Evolutionary conservation across 2,888 invertebrate species (phyloP), one percentile per base, ranked within the genome.

Genomic region (Archips crataeganus): DNA sequence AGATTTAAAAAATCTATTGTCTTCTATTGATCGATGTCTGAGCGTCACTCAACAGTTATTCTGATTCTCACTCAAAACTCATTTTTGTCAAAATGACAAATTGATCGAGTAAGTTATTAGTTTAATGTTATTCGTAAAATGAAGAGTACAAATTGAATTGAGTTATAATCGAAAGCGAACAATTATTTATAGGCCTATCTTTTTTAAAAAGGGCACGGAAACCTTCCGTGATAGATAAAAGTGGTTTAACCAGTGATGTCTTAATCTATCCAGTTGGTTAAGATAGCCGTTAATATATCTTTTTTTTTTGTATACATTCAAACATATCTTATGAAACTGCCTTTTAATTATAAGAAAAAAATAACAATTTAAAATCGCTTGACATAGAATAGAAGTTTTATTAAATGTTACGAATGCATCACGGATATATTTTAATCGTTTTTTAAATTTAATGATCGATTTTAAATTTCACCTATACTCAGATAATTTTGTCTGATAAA

Each of bases 381-480:
- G 74, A 74, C 74, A 65, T 74, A 74, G 69, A 64, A 65, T 74
- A 74, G 74, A 65, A 68, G 65, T 74, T 70, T 74, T 74, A 70
- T 61, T 60, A 54, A 69, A 64, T 73, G 63, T 69, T 73, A 73
- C 15, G 10, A 49, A 60, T n/a, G 66, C 23, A 36, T 13, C 72
- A 36, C 59, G 42, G 34, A 51, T 10, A 51, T 67, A 9, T 72
- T 45, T 57, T 47, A 72, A 32, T 54, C 54, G 34, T 23, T 5
- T 59, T 23, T 10, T 8, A 11, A 32, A 15, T 11, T 3, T 11
- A 6, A 6, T 39, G 4, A 39, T 23, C 23, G 23, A 23, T 23
- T 45, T 45, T 3, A 11, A 45, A 2, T 0, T 2, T 10, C 45
- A 45, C 3, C 2, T 45, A 10, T 45, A 23, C 23, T 23, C 23